These are phyloP conservation scores for Pyrrhosoma nymphula DNA, from an alignment of 2,888 invertebrate species.

Conservation along the genomic window DNA sequence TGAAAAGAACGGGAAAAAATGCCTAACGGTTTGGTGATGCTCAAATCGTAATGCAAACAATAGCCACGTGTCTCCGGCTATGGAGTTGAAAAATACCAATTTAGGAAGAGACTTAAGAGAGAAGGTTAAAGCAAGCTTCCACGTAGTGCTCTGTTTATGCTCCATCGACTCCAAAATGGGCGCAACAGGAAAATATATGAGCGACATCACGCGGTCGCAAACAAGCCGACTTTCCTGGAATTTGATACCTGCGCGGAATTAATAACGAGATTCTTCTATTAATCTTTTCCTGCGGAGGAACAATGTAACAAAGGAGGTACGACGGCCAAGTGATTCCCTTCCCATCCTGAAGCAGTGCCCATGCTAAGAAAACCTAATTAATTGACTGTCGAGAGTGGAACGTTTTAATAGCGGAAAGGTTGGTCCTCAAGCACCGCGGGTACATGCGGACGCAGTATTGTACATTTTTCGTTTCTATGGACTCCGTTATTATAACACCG, in stretches of 20 bases:
- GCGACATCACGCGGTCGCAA: background rate
- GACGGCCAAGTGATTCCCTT: background rate
- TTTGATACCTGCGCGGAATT: background rate
- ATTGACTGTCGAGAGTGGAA: background rate
- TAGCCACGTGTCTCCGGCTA: background rate
- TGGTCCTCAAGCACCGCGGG: background rate
- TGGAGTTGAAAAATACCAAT: background rate
- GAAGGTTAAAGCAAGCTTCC: background rate
- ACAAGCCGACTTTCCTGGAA: constrained; percentile 12
- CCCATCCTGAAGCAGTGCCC: background rate
- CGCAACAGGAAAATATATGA: background rate
- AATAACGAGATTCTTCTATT: background rate
- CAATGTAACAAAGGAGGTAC: background rate
- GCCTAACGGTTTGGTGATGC: background rate
- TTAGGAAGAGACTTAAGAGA: background rate
- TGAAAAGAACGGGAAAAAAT: background rate
- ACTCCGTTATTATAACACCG: too few species aligned
- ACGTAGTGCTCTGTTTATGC: background rate
- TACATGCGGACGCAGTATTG: too few species aligned
- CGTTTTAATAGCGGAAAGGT: background rate
- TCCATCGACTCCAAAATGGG: background rate
- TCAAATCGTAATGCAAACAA: constrained; percentile 1
- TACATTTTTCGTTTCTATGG: background rate
- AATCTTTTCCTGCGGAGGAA: background rate
- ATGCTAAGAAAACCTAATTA: background rate